These are phyloP conservation scores for Tyria jacobaeae DNA, from an alignment of 2,888 invertebrate species.

Conservation along the genomic window DNA sequence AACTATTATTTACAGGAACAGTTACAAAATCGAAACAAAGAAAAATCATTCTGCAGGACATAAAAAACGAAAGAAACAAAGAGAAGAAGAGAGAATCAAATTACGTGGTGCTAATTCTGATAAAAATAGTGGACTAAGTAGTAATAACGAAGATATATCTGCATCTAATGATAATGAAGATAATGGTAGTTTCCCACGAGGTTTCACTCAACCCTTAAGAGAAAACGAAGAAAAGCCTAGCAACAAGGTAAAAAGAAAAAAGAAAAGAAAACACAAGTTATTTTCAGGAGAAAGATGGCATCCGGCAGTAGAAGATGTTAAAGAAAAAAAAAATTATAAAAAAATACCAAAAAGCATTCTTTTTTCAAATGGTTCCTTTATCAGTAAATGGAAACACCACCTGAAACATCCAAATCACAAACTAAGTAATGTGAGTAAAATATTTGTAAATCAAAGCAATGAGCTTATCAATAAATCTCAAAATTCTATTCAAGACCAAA, in stretches of 20 bases:
- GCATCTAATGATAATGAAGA: background rate
- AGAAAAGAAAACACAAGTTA: background rate
- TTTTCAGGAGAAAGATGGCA: background rate
- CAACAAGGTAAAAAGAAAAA: background rate
- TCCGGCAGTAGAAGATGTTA: background rate
- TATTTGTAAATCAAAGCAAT: background rate
- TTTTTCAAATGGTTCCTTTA: background rate
- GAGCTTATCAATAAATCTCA: too few relatives aligned
- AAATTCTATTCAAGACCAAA: too few relatives aligned
- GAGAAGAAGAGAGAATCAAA: background rate
- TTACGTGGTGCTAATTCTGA: background rate
- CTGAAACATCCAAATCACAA: background rate
- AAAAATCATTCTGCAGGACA: background rate
- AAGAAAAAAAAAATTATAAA: background rate
- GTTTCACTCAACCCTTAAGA: conserved; percentile 2
- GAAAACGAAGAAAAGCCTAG: background rate
- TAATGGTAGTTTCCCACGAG: background rate
- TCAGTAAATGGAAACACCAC: background rate
- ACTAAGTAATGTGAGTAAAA: background rate
- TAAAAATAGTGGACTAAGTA: background rate
- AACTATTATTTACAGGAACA: background rate
- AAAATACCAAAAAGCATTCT: background rate
- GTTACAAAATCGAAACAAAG: background rate
- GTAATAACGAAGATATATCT: background rate
- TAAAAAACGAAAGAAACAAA: background rate